Base-by-base conservation (phyloP, 2,888 invertebrate species). In the Seladonia tumulorum region DNA sequence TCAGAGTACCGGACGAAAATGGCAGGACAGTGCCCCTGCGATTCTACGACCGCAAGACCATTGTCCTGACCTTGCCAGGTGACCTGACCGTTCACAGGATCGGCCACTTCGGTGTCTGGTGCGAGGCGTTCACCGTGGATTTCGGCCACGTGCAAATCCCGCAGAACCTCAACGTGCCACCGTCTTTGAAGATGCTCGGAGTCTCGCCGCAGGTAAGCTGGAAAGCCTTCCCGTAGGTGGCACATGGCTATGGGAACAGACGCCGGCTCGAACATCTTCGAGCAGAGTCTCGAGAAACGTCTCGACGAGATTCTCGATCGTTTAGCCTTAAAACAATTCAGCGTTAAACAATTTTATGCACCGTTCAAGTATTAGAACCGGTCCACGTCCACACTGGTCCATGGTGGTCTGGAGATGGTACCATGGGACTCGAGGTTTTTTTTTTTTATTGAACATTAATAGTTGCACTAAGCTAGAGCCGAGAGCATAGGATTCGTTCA, bases 21-120 rank as follows among this genome's bases (percentile, higher is more conserved):
- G 99, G 99, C 90, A 97, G 97, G 93, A 97, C 97, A 93, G 94
- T 95, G 49, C 98, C 98, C 2, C 96, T 99, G 83, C 96, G 97
- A 47, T 96, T 97, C 88, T 98, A 99, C 95, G 97, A 98, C 95
- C 96, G 96, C 90, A 98, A 99, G 95, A 98, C 98, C 73, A 97
- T 99, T 92, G 98, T 98, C 14, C 96, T 99, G 57, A 98, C 98
- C 0, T 95, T 99, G 87, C 99, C 99, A 0, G 97, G 97, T 88
- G 98, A 98, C 93, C 96, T 98, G 93, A 99, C 98, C 7, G 97
- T 99, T 75, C 98, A 98, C 95, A 98, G 99, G 95, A 97, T 99
- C 94, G 98, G 98, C 2, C 98, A 98, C 96, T 98, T 99, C 95
- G 98, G 98, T 42, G 97, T 99, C 86, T 99, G 98, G 98, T 99